phyloP scores from a whole-genome alignment of 2,888 invertebrate species.

The Leucoma salicis region DNA sequence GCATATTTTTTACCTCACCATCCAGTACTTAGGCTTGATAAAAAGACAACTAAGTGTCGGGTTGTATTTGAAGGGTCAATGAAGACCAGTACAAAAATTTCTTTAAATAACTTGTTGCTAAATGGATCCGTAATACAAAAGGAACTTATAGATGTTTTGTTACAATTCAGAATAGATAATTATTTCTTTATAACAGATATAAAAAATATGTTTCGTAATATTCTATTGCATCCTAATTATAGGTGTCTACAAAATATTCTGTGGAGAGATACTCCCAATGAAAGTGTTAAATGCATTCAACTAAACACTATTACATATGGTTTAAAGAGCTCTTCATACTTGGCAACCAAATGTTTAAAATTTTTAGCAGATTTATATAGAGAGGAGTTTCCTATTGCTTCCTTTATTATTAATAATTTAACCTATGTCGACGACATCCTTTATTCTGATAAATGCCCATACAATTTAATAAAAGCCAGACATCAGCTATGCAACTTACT shows the following conservation, averaged over 20 bases:
- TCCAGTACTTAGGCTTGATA: background rate
- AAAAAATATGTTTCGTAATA: background rate
- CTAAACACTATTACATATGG: conserved; percentile 1
- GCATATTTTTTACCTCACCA: conserved; percentile 1
- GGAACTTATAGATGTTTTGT: background rate
- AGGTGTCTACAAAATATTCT: background rate
- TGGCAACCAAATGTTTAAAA: background rate
- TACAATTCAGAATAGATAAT: too few species aligned
- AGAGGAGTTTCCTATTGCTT: background rate
- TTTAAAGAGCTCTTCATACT: background rate
- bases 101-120: background rate
- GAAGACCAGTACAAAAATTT: background rate
- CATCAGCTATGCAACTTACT: background rate
- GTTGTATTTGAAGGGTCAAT: background rate
- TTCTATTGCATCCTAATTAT: background rate
- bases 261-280: background rate
- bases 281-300: background rate
- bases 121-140: background rate
- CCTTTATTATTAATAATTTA: background rate
- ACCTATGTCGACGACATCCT: background rate
- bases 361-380: background rate
- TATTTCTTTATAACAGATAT: background rate
- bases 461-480: background rate
- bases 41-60: background rate
- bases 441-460: background rate